Evolutionary conservation across 1,140 invertebrate genomes (phyloP), one percentile per base, ranked within the genome.

Genomic region (Atta colombica): DNA sequence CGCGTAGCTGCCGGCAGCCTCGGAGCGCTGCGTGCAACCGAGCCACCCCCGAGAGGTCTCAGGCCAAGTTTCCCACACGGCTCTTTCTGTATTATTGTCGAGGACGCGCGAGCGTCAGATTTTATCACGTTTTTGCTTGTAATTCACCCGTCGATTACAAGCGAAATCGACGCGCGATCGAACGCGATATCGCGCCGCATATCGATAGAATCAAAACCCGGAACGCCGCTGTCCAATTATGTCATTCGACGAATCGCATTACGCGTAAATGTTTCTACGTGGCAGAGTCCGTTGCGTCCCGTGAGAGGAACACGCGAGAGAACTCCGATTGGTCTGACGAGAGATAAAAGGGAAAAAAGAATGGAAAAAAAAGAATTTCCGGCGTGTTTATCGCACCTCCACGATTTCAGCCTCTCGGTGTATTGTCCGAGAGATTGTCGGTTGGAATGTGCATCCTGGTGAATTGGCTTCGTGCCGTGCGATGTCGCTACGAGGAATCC

Each of bases 171-270:
- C 35, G 31, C 7, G 16, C 53, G 25, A 58, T 14, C 25, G 25
- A 25, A 0, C 25, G 25, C 28, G 31, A 5, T 31, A 31, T 14
- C 49, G 6, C 21, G 61, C 35, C 21, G 8, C 31, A 25, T 16
- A 2, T 21, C 31, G 21, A 45, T 12, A 45, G n/a, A 8, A 53
- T 21, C 14, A 10, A 10, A 63, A 90, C 80, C 78, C 89, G 87
- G 89, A 90, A 86, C 87, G 74, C 39, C 55, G 86, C 77, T 10
- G 60, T 74, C 85, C 60, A 90, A 91, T 91, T 86, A 87, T 87
- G 69, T 91, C 88, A 86, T 35, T 35, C 3, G n/a, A 28, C 39
- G n/a, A 61, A 74, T 90, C n/a, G n/a, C n/a, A n/a, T 58, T 21
- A 7, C 16, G 6, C 25, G 31, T 49, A 18, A 72, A 86, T 63